Conservation (phyloP, 2,113 vertebrate genomes). For the Strigops habroptila region DNA sequence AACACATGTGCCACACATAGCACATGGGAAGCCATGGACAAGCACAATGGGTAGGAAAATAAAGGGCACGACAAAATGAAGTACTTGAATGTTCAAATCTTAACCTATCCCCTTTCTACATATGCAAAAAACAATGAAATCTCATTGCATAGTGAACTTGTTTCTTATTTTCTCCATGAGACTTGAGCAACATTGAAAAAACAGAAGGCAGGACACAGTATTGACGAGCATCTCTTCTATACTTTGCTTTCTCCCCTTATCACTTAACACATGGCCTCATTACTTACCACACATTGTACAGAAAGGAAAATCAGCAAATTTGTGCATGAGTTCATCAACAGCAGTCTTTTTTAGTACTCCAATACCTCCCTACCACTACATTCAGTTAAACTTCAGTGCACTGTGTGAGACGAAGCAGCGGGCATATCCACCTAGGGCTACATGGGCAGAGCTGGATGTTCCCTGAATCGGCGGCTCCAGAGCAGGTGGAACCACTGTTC, state of each 20-base stretch:
- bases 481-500: neutral
- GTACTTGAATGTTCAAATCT: neutral
- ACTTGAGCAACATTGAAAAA: neutral
- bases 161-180: neutral
- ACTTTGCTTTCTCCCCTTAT: neutral
- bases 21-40: neutral
- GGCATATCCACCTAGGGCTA: too few species aligned
- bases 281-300: neutral
- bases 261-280: neutral
- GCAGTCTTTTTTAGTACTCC: neutral
- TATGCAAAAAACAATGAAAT: neutral
- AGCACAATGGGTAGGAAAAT: neutral
- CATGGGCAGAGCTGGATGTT: neutral
- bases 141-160: neutral
- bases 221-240: neutral
- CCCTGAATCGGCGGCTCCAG: neutral
- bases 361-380: neutral
- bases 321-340: fast-evolving
- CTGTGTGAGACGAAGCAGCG: neutral
- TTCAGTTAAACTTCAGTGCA: neutral
- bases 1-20: neutral
- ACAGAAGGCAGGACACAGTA: neutral
- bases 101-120: neutral
- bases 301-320: neutral
- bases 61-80: neutral